Percentiles rank a stretch among this genome's conserved stretches.
Evolutionary conservation across 2,797 vertebrate genomes (phyloP).

Genomic region (Simalia tracyae): DNA sequence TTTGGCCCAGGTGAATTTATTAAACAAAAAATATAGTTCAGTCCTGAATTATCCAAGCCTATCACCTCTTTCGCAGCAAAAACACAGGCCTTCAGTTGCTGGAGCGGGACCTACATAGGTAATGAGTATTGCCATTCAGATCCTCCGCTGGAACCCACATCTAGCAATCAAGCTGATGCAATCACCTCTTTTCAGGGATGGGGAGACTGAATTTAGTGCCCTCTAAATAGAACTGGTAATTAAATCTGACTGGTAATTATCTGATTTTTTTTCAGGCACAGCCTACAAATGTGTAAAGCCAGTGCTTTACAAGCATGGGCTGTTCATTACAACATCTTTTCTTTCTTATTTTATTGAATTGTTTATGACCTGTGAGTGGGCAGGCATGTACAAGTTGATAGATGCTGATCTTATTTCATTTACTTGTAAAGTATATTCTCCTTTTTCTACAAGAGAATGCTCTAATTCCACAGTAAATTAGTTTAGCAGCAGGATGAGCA

Average conservation of each 20-base stretch:
- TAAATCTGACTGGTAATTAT: neutral
- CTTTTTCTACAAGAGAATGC: conserved; percentile 52
- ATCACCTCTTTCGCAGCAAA: neutral
- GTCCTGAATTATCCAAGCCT: neutral
- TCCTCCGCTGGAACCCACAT: neutral
- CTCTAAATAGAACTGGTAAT: neutral
- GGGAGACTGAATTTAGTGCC: neutral
- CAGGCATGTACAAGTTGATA: conserved; percentile 31
- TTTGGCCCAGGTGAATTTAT: neutral
- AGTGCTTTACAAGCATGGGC: neutral
- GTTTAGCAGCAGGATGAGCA: neutral
- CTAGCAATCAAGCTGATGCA: neutral
- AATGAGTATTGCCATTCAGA: neutral
- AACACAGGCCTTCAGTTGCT: neutral
- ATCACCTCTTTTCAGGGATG: neutral
- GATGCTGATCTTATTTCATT: conserved; percentile 63
- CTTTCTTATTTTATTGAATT: neutral
- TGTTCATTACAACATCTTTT: neutral
- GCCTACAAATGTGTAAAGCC: too few relatives aligned
- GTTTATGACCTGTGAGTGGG: conserved; percentile 32
- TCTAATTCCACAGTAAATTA: neutral
- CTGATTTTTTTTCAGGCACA: neutral
- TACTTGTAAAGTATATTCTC: conserved; percentile 58
- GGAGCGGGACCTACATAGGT: neutral
- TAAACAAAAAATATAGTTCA: neutral